Conservation (phyloP, 2,888 invertebrate species). For the Cylindroiulus punctatus region DNA sequence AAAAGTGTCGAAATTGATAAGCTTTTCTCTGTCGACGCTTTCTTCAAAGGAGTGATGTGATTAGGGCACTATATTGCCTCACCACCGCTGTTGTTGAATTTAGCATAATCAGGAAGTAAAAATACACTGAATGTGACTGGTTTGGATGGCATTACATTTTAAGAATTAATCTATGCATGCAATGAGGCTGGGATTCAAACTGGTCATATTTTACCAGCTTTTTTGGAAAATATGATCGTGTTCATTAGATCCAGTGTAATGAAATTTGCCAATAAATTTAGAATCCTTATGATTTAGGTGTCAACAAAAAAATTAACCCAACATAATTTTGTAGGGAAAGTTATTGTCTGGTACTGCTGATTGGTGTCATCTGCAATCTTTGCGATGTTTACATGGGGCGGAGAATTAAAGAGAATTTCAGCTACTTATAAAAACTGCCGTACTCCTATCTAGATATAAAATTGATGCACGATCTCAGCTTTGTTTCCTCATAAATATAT, state of each 20-base stretch:
- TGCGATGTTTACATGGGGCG: background rate
- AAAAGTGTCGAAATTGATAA: background rate
- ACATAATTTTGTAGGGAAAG: background rate
- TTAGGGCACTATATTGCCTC: background rate
- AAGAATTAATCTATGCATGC: no score
- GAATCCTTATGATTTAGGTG: background rate
- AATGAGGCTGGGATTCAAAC: no score
- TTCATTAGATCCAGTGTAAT: background rate
- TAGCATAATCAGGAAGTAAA: background rate
- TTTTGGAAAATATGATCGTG: no score
- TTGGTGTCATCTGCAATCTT: background rate
- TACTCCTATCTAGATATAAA: slow-evolving; percentile 31
- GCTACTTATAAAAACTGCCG: slow-evolving; percentile 23
- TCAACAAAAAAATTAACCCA: background rate
- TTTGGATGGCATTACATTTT: background rate
- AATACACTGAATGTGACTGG: background rate
- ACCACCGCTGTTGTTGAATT: background rate
- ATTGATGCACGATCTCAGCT: slow-evolving; percentile 20
- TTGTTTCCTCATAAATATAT: slow-evolving; percentile 42
- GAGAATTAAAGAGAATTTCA: background rate
- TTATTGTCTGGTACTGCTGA: background rate
- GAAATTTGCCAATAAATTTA: background rate
- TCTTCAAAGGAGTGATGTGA: background rate
- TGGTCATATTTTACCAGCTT: no score
- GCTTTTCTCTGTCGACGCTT: background rate